Base-by-base conservation (phyloP, 1,140 invertebrate genomes). In the Polyergus mexicanus region DNA sequence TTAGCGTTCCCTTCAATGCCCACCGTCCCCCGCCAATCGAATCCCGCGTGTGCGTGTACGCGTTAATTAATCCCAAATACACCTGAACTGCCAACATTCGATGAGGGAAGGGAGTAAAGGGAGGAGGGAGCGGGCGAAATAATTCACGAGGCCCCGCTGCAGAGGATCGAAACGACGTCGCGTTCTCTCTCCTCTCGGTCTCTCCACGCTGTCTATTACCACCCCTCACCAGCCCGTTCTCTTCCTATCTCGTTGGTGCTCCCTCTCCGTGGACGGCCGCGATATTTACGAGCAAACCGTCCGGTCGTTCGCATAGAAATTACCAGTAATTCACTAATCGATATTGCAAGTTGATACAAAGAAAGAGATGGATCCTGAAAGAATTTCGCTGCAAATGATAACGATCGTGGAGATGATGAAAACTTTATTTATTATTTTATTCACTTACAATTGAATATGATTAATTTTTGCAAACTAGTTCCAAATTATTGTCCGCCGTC, bases 41-140 rank as follows among this genome's bases (percentile, higher is more conserved):
- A 72, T 60, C 74, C 44, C 28, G 3, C 58, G 76, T 58, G 38
- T 56, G 78, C 66, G 58, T 68, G 35, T 47, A 63, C 62, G 58
- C 56, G 68, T 58, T 89, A 89, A 89, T 89, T 86, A 89, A 89
- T 89, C 85, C 54, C 85, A 25, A 80, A 76, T 71, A 89, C 74
- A 89, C 84, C 77, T 84, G 85, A 89, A 76, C 69, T 51, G 47
- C 69, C 54, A 19, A 47, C 28, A n/a, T n/a, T 56, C 74, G 22
- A 60, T 32, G 4, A 19, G 19, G 3, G 25, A 19, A 28, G 22
- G 1, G 16, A 13, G 35, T 32, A 4, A 16, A 22, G 16, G 13
- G 13, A 13, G 44, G n/a, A 13, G 22, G 16, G 22, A 44, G 4
- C 1, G 2, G 38, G 41, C 69, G 54, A 85, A 89, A 85, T 87